Conservation (phyloP, 2,888 invertebrate species). For the Cataglyphis rosenhaueri region DNA sequence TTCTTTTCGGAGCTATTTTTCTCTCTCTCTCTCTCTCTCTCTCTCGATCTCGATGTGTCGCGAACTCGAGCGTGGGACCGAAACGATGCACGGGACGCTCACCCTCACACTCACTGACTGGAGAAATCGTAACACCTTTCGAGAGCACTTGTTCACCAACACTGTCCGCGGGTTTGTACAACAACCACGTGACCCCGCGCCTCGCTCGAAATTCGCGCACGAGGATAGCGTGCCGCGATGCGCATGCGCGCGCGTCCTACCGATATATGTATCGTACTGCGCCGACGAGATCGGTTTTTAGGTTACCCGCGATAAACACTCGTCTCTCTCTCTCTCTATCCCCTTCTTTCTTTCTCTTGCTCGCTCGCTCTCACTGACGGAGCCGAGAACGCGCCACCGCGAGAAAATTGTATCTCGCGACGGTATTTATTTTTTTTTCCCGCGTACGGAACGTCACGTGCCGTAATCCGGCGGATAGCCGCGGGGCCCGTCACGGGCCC, state of each 20-base stretch:
- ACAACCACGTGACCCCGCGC: conserved; percentile 44
- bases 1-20: background rate
- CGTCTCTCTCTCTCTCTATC: conserved; percentile 17
- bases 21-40: background rate
- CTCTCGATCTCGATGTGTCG: conserved; percentile 8
- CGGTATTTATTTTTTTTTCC: conserved; percentile 38
- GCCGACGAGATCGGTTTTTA: conserved; percentile 66
- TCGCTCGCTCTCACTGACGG: background rate
- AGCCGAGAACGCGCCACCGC: conserved; percentile 42
- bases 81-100: conserved; percentile 28
- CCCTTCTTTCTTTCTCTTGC: conserved; percentile 53
- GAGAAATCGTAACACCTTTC: conserved; percentile 34
- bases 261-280: conserved; percentile 54
- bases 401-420: conserved; percentile 42
- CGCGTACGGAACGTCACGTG: conserved; percentile 64
- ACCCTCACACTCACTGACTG: conserved; percentile 32
- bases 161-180: conserved; percentile 27
- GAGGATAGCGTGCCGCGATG: conserved; percentile 57
- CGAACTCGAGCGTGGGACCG: conserved; percentile 2
- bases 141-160: conserved; percentile 50
- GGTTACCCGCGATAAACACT: conserved; percentile 70
- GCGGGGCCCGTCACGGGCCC: conserved; percentile 21
- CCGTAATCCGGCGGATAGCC: background rate
- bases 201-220: conserved; percentile 72
- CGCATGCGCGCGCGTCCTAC: conserved; percentile 69